Percentiles rank a stretch among this genome's conserved stretches.
Conservation (phyloP, 2,888 invertebrate species). For the Epistrophella euchroma region DNA sequence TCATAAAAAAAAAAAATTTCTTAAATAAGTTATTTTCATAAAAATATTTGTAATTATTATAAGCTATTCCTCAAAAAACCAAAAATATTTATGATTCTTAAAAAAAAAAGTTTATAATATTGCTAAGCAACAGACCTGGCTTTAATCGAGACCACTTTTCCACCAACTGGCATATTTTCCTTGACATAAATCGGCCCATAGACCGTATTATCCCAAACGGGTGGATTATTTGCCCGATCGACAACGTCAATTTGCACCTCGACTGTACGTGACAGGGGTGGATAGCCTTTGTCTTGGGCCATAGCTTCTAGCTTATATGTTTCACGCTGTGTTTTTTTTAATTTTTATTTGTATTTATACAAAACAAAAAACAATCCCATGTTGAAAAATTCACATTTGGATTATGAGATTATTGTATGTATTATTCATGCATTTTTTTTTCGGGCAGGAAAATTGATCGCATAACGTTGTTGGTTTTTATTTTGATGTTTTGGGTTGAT, state of each 20-base stretch:
- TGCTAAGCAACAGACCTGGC: constrained; percentile 93
- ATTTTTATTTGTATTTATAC: constrained; percentile 22
- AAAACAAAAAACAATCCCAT: constrained; percentile 40
- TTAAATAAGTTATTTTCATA: constrained; percentile 12
- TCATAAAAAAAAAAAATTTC: constrained; percentile 21
- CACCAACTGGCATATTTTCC: constrained; percentile 99
- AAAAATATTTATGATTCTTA: constrained; percentile 46
- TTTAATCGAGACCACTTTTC: constrained; percentile 98
- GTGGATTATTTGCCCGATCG: constrained; percentile 98
- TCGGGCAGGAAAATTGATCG: constrained; percentile 24
- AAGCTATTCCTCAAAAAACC: constrained; percentile 20
- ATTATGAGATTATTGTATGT: background rate
- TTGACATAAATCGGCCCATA: constrained; percentile 98
- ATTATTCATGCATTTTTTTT: constrained; percentile 55
- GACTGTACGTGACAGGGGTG: constrained; percentile 97
- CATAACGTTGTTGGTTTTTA: background rate
- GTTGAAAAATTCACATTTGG: constrained; percentile 49
- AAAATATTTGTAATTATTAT: constrained; percentile 28
- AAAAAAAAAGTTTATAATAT: constrained; percentile 65
- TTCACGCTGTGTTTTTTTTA: constrained; percentile 90
- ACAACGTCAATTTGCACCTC: constrained; percentile 99
- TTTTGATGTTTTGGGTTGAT: constrained; percentile 30
- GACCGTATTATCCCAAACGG: constrained; percentile 97
- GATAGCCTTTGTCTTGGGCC: constrained; percentile 98
- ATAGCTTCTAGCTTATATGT: constrained; percentile 99